Conservation (phyloP, 2,797 vertebrate genomes). For the Gymnopithys bicolor region DNA sequence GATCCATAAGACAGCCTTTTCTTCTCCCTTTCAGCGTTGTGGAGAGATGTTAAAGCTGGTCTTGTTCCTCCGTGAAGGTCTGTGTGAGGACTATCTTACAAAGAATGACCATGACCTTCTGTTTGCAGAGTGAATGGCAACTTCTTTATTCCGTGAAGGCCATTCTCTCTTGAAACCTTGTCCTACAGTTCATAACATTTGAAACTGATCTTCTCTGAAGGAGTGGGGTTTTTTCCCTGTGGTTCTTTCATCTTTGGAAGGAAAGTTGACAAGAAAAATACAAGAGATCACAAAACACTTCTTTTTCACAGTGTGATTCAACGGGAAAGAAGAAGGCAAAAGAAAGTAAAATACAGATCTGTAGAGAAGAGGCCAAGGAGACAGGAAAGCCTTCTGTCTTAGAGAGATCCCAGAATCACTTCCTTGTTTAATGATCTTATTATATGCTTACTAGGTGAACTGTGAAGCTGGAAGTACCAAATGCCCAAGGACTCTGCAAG, state of each 20-base stretch:
- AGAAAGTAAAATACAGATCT: background rate
- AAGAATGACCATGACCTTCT: background rate
- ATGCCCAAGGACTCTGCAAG: background rate
- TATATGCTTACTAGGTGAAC: background rate
- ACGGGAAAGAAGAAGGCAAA: background rate
- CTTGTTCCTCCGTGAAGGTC: background rate
- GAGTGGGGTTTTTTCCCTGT: background rate
- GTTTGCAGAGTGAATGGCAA: background rate
- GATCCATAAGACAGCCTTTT: background rate
- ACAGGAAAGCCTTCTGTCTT: background rate
- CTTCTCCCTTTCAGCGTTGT: background rate
- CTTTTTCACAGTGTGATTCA: background rate
- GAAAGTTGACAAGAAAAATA: background rate
- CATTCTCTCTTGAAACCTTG: background rate
- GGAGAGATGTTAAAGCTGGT: background rate
- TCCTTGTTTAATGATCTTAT: background rate
- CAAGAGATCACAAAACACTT: background rate
- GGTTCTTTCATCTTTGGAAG: background rate
- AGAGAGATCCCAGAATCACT: background rate
- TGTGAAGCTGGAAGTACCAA: background rate
- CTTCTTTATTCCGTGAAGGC: background rate
- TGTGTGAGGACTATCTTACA: background rate
- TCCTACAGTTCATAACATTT: background rate
- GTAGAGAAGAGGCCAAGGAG: background rate
- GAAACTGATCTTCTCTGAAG: background rate